phyloP scores from a whole-genome alignment of 2,888 invertebrate genomes.

The Amphipyra berbera region DNA sequence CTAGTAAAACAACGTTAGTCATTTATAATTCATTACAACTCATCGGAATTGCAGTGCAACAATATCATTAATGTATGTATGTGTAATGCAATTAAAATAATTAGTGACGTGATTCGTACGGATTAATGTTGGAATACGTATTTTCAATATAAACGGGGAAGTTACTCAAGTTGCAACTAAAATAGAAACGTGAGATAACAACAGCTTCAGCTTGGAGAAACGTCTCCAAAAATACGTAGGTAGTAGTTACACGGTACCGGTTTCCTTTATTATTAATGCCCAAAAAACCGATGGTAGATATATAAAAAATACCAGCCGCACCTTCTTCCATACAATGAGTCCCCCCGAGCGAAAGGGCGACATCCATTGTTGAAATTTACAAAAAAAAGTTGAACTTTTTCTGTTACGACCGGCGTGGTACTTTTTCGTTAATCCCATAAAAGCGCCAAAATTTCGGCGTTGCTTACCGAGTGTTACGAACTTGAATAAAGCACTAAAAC shows the following conservation, averaged over 20 bases:
- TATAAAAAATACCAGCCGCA: constrained; percentile 68
- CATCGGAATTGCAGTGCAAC: constrained; percentile 8
- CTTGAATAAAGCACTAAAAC: constrained; percentile 55
- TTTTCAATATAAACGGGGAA: constrained; percentile 7
- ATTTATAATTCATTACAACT: constrained; percentile 18
- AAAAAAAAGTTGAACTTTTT: constrained; percentile 67
- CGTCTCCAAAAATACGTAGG: constrained; percentile 54
- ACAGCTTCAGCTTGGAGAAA: constrained; percentile 37
- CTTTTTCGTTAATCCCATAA: constrained; percentile 71
- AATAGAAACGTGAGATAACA: constrained; percentile 41
- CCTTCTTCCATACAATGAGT: constrained; percentile 69
- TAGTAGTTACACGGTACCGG: constrained; percentile 55
- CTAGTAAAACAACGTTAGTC: constrained; percentile 34
- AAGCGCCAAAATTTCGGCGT: constrained; percentile 74
- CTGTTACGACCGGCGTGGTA: constrained; percentile 57
- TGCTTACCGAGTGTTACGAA: constrained; percentile 77
- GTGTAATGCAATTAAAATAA: constrained; percentile 14
- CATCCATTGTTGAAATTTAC: constrained; percentile 78
- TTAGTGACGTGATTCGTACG: not conserved
- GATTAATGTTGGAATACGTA: not conserved
- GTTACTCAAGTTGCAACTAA: constrained; percentile 14
- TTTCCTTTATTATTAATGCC: constrained; percentile 55
- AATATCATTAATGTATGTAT: constrained; percentile 7
- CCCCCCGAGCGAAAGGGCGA: constrained; percentile 76
- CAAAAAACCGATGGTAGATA: constrained; percentile 55